phyloP scores from a whole-genome alignment of 2,888 invertebrate genomes.

The Agrochola macilenta region DNA sequence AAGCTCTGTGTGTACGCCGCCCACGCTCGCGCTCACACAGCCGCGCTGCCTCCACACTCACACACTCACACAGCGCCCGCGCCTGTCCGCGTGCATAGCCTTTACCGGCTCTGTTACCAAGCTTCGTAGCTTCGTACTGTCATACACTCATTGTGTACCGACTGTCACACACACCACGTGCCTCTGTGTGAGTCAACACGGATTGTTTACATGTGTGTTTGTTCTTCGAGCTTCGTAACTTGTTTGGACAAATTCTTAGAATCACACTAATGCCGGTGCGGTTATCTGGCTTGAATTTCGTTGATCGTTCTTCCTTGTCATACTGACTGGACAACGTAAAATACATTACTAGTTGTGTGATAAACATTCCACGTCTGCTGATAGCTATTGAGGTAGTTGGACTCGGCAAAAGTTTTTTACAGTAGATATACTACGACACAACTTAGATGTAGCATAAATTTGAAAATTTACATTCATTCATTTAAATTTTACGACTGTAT shows the following conservation, averaged over 20 bases:
- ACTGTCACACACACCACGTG: constrained; percentile 56
- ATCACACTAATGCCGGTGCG: constrained; percentile 81
- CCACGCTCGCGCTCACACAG: constrained; percentile 74
- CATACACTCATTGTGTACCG: constrained; percentile 55
- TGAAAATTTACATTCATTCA: too few relatives aligned
- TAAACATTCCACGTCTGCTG: constrained; percentile 38
- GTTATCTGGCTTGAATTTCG: constrained; percentile 77
- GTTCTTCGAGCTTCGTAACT: constrained; percentile 80
- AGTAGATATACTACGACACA: too few relatives aligned
- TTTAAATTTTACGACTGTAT: too few relatives aligned
- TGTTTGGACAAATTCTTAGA: constrained; percentile 88
- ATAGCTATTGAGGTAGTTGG: constrained; percentile 26
- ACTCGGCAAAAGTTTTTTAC: not conserved
- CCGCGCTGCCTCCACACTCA: constrained; percentile 41
- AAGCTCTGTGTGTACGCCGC: constrained; percentile 86
- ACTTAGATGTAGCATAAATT: too few relatives aligned
- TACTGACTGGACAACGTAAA: constrained; percentile 62
- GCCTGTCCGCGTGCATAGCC: constrained; percentile 41
- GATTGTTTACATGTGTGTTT: constrained; percentile 72
- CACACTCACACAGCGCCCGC: constrained; percentile 27
- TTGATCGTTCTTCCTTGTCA: constrained; percentile 73
- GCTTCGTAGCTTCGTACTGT: constrained; percentile 69
- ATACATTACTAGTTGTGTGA: constrained; percentile 42
- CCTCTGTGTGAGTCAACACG: constrained; percentile 72
- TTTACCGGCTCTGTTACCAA: constrained; percentile 69